Conservation (phyloP, 2,888 invertebrate genomes). For the Orchestes rusci region DNA sequence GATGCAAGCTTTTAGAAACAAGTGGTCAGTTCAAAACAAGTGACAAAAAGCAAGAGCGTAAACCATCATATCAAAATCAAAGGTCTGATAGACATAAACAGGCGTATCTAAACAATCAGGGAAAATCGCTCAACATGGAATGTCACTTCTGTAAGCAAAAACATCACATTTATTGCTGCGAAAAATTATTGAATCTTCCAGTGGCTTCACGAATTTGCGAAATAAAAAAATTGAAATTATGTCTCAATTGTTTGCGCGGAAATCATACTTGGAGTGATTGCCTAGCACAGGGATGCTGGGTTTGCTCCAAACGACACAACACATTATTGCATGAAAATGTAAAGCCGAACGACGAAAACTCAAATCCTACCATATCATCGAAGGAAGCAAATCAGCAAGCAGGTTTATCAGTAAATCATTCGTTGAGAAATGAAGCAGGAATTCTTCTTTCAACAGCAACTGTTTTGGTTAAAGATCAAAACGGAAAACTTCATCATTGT, state of each 20-base stretch:
- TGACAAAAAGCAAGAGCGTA: not conserved
- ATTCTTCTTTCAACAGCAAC: conserved; percentile 3
- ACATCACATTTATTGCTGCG: not conserved
- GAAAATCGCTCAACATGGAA: not conserved
- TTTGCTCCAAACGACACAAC: not conserved
- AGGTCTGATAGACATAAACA: no score
- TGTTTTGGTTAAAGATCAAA: not conserved
- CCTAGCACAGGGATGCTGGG: not conserved
- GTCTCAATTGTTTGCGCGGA: not conserved
- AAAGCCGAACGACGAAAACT: no score
- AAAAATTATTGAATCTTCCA: not conserved
- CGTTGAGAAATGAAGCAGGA: not conserved
- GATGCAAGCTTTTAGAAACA: not conserved
- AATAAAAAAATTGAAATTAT: no score
- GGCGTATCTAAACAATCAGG: no score
- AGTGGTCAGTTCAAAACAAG: not conserved
- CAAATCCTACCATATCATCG: no score
- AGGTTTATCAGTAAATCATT: conserved; percentile 4
- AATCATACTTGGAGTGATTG: not conserved
- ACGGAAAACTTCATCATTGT: no score
- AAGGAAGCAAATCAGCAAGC: no score
- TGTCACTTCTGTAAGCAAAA: not conserved
- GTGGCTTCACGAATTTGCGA: no score
- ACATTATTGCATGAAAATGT: not conserved
- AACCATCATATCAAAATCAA: not conserved